Percentiles rank a stretch among this genome's conserved stretches.
Evolutionary conservation across 2,888 invertebrate genomes (phyloP).

Genomic region (Eurytoma adleriae): DNA sequence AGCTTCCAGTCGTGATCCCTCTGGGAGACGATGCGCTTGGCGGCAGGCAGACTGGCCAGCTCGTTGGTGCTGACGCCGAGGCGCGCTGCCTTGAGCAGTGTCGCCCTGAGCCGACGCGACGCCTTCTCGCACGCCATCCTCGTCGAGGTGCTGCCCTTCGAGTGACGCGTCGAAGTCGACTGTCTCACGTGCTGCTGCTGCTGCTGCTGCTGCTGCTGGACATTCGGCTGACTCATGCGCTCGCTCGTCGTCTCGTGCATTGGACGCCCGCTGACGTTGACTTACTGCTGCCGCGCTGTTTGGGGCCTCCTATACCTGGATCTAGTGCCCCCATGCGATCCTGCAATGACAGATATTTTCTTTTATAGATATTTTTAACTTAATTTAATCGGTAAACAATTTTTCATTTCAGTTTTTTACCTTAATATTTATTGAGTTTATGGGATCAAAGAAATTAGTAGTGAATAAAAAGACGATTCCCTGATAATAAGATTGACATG

Average conservation of each 20-base stretch:
- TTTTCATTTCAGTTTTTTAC: too few relatives aligned
- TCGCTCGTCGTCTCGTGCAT: conserved; percentile 59
- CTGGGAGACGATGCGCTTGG: conserved; percentile 70
- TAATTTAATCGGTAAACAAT: too few relatives aligned
- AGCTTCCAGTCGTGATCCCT: conserved; percentile 73
- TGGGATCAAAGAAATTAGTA: too few relatives aligned
- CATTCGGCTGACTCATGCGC: conserved; percentile 62
- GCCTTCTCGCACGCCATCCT: conserved; percentile 74
- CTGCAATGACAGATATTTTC: background rate
- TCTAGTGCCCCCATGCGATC: conserved; percentile 49
- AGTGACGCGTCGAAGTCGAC: conserved; percentile 43
- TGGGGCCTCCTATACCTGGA: background rate
- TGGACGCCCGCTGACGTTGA: conserved; percentile 13
- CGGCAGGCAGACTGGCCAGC: conserved; percentile 68
- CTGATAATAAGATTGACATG: too few relatives aligned
- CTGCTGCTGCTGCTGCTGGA: conserved; percentile 21
- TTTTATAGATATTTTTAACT: too few relatives aligned
- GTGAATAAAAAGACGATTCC: too few relatives aligned
- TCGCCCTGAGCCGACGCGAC: conserved; percentile 68
- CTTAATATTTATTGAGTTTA: too few relatives aligned
- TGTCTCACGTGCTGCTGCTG: conserved; percentile 22
- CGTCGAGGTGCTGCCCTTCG: conserved; percentile 57
- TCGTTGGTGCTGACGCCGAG: conserved; percentile 70
- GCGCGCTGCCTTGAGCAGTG: conserved; percentile 70
- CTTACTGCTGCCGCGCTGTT: background rate